Conservation (phyloP, 2,113 vertebrate species). For the Spermophilus dauricus region DNA sequence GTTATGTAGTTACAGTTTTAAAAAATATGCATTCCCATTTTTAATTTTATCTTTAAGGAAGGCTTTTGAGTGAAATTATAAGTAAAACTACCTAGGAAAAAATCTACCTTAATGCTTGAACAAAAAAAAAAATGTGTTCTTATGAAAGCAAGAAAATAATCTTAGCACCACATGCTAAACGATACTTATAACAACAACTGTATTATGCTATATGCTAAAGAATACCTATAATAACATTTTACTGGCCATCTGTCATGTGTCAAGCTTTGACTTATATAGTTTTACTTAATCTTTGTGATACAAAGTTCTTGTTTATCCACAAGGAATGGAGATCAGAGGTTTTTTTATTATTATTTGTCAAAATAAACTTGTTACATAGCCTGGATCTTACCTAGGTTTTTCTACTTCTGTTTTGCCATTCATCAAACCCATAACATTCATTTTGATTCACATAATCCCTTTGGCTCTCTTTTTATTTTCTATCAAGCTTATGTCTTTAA, state of each 20-base stretch:
- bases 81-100: conserved; percentile 91
- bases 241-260: not conserved
- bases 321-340: not conserved
- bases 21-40: conserved; percentile 84
- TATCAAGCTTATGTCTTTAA: not conserved
- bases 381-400: not conserved
- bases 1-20: not conserved
- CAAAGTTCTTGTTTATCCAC: not conserved
- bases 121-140: not conserved
- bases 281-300: not conserved
- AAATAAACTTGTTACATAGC: not conserved
- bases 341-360: not conserved
- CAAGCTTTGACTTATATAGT: not conserved
- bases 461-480: not conserved
- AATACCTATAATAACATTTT: not conserved
- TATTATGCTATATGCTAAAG: not conserved
- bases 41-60: conserved; percentile 93
- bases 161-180: not conserved
- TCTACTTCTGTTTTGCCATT: not conserved
- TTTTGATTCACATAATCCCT: not conserved
- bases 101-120: conserved; percentile 92
- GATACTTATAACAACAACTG: not conserved
- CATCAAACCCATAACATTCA: not conserved
- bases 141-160: not conserved
- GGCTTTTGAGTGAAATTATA: conserved; percentile 90